A percentile compares a stretch with the other conserved stretches of the same genome.
phyloP scores from a whole-genome alignment of 2,797 vertebrate genomes.

The Rhincodon typus region DNA sequence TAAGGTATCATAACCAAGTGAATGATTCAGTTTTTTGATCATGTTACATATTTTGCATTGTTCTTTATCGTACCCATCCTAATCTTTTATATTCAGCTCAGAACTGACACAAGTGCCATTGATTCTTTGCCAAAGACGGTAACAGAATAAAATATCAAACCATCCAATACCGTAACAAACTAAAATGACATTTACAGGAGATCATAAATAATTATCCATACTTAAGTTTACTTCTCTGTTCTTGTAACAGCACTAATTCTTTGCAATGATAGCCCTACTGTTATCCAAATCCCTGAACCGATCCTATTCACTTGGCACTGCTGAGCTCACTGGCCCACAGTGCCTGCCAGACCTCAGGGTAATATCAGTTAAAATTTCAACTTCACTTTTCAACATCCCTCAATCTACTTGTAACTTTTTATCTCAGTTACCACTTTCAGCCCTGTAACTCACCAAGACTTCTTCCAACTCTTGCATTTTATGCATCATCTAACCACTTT shows the following conservation, averaged over 20 bases:
- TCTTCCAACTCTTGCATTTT: not conserved
- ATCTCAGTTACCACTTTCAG: not conserved
- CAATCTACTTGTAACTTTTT: not conserved
- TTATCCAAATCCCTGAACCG: not conserved
- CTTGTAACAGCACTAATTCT: not conserved
- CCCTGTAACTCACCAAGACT: not conserved
- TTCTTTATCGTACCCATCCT: too few relatives aligned
- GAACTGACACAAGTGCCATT: not conserved
- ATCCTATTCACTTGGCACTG: not conserved
- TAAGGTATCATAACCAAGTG: too few relatives aligned
- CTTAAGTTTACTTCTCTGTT: not conserved
- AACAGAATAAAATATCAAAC: not conserved
- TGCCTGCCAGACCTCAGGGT: too few relatives aligned
- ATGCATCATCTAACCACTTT: not conserved
- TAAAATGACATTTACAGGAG: not conserved
- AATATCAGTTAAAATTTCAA: not conserved
- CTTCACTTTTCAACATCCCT: not conserved
- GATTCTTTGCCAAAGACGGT: not conserved
- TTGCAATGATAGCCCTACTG: not conserved
- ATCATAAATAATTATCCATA: not conserved
- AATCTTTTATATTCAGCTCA: not conserved
- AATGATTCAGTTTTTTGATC: not conserved
- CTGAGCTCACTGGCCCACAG: not conserved
- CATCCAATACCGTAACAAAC: not conserved
- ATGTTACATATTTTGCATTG: not conserved